Conservation (phyloP, 37 sponge, comb jelly and placozoan species). For the Halichondria panicea region DNA sequence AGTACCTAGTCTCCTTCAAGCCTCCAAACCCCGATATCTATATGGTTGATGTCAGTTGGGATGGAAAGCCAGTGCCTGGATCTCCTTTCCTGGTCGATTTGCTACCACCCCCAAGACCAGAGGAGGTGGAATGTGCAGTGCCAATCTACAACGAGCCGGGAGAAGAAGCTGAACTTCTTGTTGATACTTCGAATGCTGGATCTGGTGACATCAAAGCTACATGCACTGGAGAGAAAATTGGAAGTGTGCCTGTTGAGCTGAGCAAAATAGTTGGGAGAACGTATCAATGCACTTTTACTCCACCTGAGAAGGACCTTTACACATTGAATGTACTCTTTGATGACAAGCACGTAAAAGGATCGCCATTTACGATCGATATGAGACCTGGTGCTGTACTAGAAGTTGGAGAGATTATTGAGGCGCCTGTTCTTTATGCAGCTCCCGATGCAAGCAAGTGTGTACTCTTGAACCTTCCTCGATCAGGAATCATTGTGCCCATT, state of each 20-base stretch:
- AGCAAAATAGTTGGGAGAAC: slow-evolving; percentile 19
- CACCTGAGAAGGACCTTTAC: slow-evolving; percentile 47
- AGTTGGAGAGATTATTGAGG: slow-evolving; percentile 8
- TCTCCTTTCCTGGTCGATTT: slow-evolving; percentile 60
- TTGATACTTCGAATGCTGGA: slow-evolving; percentile 61
- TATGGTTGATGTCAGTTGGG: slow-evolving; percentile 56
- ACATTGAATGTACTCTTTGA: slow-evolving; percentile 24
- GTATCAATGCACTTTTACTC: slow-evolving; percentile 49
- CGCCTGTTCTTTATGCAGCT: slow-evolving; percentile 21
- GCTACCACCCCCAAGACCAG: slow-evolving; percentile 36
- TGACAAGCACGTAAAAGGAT: slow-evolving; percentile 42
- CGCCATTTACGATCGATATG: slow-evolving; percentile 53
- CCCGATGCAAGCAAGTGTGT: slow-evolving; percentile 35
- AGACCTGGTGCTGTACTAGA: slow-evolving; percentile 14
- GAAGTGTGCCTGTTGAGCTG: slow-evolving; percentile 35
- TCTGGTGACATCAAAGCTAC: slow-evolving; percentile 47
- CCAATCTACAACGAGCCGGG: slow-evolving; percentile 25
- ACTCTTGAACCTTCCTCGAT: slow-evolving; percentile 28
- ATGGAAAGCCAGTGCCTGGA: slow-evolving; percentile 42
- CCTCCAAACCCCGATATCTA: slow-evolving; percentile 48
- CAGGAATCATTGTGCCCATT: slow-evolving; percentile 22
- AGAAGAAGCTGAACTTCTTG: slow-evolving; percentile 18
- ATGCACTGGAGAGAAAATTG: slow-evolving; percentile 36
- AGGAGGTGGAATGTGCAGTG: slow-evolving; percentile 21
- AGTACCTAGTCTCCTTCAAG: slow-evolving; percentile 37